Evolutionary conservation across 2,797 vertebrate genomes (phyloP).

Genomic region (Trichosurus vulpecula): DNA sequence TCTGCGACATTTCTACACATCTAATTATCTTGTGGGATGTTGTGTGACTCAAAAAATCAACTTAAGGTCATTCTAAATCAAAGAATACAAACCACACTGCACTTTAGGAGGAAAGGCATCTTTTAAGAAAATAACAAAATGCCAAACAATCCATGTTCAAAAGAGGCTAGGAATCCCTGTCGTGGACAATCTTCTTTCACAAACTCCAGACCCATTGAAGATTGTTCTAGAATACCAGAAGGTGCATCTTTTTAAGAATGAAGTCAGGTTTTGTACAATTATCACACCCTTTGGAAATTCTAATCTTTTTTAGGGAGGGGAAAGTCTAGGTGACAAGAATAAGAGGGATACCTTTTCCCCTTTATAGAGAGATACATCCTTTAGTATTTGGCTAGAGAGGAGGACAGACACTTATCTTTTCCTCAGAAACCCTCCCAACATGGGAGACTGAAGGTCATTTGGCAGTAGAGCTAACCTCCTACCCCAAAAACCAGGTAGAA

Average conservation of each 20-base stretch:
- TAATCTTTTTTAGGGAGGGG: constrained; percentile 6
- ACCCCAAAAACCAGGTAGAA: not conserved
- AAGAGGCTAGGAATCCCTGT: not conserved
- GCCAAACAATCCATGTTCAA: not conserved
- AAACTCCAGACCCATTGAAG: constrained; percentile 20
- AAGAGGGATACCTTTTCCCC: not conserved
- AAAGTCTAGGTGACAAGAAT: constrained; percentile 45
- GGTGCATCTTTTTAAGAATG: not conserved
- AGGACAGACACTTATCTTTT: not conserved
- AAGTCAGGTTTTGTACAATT: constrained; percentile 26
- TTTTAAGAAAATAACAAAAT: constrained; percentile 18
- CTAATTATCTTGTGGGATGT: not conserved
- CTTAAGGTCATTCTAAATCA: constrained; percentile 15
- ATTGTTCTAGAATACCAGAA: constrained; percentile 27
- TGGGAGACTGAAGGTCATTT: not conserved
- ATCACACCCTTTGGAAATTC: constrained; percentile 16
- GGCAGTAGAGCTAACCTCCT: not conserved
- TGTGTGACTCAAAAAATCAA: constrained; percentile 35
- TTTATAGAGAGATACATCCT: not conserved
- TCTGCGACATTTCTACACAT: not conserved
- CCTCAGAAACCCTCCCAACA: not conserved
- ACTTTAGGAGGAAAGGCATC: not conserved
- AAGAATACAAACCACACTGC: constrained; percentile 15
- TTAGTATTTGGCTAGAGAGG: not conserved
- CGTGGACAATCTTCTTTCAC: constrained; percentile 26